Conservation (phyloP, 2,888 invertebrate species). For the Gymnosoma rotundatum region DNA sequence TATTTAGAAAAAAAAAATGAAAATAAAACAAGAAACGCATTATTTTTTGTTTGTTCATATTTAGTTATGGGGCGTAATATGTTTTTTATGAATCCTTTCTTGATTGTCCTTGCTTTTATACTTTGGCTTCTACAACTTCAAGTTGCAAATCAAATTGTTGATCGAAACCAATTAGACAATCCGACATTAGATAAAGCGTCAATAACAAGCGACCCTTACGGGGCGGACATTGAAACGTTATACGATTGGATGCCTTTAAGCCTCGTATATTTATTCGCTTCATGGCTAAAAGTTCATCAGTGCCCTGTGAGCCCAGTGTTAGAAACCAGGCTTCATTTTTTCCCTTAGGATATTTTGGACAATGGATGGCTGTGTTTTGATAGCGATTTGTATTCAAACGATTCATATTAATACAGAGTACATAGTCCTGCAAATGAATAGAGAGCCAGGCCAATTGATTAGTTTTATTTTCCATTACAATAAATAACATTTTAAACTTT, state of each 20-base stretch:
- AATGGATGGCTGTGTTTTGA: constrained; percentile 85
- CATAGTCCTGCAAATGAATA: constrained; percentile 85
- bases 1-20: too few relatives aligned
- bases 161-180: constrained; percentile 96
- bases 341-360: constrained; percentile 94
- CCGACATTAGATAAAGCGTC: constrained; percentile 93
- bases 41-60: not conserved
- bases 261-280: constrained; percentile 87
- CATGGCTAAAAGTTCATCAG: constrained; percentile 90
- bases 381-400: constrained; percentile 83
- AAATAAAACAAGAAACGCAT: too few relatives aligned
- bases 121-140: constrained; percentile 81
- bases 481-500: constrained; percentile 9
- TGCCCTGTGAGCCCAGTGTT: constrained; percentile 89
- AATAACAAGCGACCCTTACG: constrained; percentile 89
- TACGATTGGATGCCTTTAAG: constrained; percentile 82
- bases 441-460: not conserved
- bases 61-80: not conserved
- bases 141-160: constrained; percentile 89
- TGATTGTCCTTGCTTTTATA: not conserved
- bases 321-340: constrained; percentile 99
- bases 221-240: constrained; percentile 86
- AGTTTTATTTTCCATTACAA: not conserved
- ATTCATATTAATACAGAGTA: constrained; percentile 84
- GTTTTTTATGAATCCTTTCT: not conserved